These are phyloP conservation scores for Hirtodrosophila cameraria DNA, from an alignment of 2,888 invertebrate species.

Conservation along the genomic window DNA sequence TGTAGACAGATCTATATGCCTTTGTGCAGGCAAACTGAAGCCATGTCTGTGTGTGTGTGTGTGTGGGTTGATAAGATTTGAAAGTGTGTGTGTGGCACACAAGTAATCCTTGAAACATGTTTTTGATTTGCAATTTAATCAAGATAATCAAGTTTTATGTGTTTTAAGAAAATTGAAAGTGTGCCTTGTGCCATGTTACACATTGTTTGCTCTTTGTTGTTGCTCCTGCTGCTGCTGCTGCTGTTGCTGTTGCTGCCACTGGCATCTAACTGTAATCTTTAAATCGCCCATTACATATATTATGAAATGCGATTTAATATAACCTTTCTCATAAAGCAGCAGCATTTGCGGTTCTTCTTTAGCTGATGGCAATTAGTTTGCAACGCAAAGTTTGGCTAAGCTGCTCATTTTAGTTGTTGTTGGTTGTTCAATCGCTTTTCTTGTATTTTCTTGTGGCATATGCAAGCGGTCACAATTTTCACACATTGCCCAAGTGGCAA, in stretches of 20 bases:
- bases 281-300: constrained; percentile 70
- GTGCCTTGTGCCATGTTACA: constrained; percentile 70
- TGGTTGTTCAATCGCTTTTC: neutral
- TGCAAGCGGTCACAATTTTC: constrained; percentile 38
- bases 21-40: too few relatives aligned
- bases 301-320: constrained; percentile 71
- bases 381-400: constrained; percentile 10
- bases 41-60: constrained; percentile 14
- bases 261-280: constrained; percentile 60
- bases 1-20: constrained; percentile 39
- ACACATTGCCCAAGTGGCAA: constrained; percentile 51
- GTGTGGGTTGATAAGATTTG: constrained; percentile 66
- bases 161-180: constrained; percentile 79
- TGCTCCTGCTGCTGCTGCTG: constrained; percentile 5
- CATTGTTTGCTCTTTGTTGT: constrained; percentile 63
- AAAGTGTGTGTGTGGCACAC: constrained; percentile 38
- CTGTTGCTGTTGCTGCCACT: constrained; percentile 17
- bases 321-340: constrained; percentile 3
- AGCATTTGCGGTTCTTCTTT: too few relatives aligned
- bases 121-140: constrained; percentile 81
- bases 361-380: constrained; percentile 65
- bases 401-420: neutral
- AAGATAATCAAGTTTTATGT: constrained; percentile 81
- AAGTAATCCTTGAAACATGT: constrained; percentile 80
- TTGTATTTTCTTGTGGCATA: constrained; percentile 10